These are phyloP conservation scores for Python bivittatus DNA, from an alignment of 2,113 vertebrate genomes.

Conservation along the genomic window DNA sequence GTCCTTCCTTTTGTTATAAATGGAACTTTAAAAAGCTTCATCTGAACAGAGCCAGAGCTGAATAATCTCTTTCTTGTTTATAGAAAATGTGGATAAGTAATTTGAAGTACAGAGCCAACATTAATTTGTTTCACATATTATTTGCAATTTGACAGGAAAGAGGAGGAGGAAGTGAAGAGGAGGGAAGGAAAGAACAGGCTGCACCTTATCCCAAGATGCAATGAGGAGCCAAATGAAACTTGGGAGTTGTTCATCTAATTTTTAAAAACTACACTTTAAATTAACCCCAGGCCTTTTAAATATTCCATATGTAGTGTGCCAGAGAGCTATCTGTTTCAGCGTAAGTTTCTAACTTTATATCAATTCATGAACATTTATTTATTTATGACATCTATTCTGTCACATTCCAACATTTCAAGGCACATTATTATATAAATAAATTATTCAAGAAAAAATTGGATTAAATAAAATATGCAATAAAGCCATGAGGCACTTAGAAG, in stretches of 20 bases:
- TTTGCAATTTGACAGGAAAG: conserved; percentile 28
- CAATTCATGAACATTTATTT: neutral
- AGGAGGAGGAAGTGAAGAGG: conserved; percentile 19
- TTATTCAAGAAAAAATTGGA: neutral
- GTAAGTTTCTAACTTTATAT: neutral
- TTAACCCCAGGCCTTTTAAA: neutral
- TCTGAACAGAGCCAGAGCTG: neutral
- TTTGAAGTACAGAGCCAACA: neutral
- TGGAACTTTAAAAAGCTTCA: neutral
- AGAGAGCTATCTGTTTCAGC: neutral
- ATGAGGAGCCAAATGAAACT: conserved; percentile 14
- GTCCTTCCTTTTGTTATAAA: neutral
- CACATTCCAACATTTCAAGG: neutral
- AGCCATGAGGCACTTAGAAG: neutral
- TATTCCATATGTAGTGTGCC: neutral
- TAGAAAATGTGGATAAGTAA: neutral
- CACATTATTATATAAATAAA: neutral
- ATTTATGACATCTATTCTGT: neutral
- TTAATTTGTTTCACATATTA: conserved; percentile 23
- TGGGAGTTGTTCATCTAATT: neutral
- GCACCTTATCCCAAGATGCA: neutral
- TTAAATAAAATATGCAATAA: conserved; percentile 9
- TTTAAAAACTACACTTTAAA: conserved; percentile 10
- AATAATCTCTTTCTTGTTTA: conserved; percentile 1
- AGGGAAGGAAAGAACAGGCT: conserved; percentile 25